Evolutionary conservation across 2,797 vertebrate species (phyloP).

Genomic region (Sebastiscus tertius): DNA sequence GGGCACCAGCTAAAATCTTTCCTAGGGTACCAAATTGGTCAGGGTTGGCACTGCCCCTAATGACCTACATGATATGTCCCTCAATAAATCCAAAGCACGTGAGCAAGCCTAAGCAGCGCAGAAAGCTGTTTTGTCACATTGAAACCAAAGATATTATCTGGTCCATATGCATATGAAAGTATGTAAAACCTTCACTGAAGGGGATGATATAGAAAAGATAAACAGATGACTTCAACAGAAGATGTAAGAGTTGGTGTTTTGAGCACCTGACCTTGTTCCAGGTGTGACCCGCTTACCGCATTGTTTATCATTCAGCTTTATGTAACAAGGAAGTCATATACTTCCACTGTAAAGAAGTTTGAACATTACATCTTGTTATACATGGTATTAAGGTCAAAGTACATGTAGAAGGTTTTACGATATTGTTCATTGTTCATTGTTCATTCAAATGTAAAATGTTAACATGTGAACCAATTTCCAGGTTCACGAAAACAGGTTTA

Average conservation of each 20-base stretch:
- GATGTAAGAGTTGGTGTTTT: not conserved
- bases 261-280: not conserved
- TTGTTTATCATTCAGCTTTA: constrained; percentile 19
- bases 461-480: not conserved
- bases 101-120: not conserved
- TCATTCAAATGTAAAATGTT: not conserved
- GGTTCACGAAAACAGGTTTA: constrained; percentile 4
- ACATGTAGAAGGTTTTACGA: not conserved
- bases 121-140: not conserved
- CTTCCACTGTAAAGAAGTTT: not conserved
- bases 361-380: constrained; percentile 3
- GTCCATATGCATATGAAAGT: not conserved
- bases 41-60: too few species aligned
- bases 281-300: not conserved
- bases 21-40: too few species aligned
- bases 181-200: not conserved
- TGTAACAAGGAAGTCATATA: constrained; percentile 31
- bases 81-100: not conserved
- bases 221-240: not conserved
- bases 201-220: not conserved
- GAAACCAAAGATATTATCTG: not conserved
- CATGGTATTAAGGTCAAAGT: constrained; percentile 24
- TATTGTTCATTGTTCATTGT: not conserved
- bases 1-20: too few species aligned
- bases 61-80: too few species aligned